A percentile compares a stretch with the other conserved stretches of the same genome.
Conservation (phyloP, 2,888 invertebrate species). For the Plebejus argus region DNA sequence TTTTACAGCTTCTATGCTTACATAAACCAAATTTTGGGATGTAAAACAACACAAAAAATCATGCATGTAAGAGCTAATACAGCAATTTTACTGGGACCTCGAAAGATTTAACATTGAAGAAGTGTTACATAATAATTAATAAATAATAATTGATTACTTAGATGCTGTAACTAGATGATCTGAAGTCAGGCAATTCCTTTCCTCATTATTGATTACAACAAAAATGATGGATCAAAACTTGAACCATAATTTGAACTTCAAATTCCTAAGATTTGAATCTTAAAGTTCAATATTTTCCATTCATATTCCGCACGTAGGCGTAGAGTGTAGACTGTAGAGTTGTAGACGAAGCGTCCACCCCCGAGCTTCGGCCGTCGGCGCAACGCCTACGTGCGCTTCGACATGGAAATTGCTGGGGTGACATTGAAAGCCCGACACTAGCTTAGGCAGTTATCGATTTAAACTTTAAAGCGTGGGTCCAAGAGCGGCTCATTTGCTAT, state of each 20-base stretch:
- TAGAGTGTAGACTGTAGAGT: neutral
- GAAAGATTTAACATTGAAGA: neutral
- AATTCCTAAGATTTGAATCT: neutral
- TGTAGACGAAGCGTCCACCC: neutral
- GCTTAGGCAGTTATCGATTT: neutral
- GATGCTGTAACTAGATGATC: neutral
- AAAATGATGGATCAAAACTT: too few relatives aligned
- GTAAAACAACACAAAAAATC: neutral
- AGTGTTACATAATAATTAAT: neutral
- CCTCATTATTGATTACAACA: too few relatives aligned
- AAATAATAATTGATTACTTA: neutral
- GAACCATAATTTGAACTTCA: neutral
- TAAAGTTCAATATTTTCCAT: neutral
- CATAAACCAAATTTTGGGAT: neutral
- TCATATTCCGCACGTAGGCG: constrained; percentile 1
- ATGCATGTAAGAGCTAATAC: neutral
- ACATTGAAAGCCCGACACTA: neutral
- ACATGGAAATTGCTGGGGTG: neutral
- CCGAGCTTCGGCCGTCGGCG: neutral
- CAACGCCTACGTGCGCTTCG: constrained; percentile 1
- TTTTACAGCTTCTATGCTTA: neutral
- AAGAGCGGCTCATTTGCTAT: neutral
- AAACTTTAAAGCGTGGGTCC: neutral
- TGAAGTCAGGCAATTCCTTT: neutral
- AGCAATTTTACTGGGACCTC: neutral